Evolutionary conservation across 2,797 vertebrate species (phyloP).

Genomic region (Lateolabrax maculatus): DNA sequence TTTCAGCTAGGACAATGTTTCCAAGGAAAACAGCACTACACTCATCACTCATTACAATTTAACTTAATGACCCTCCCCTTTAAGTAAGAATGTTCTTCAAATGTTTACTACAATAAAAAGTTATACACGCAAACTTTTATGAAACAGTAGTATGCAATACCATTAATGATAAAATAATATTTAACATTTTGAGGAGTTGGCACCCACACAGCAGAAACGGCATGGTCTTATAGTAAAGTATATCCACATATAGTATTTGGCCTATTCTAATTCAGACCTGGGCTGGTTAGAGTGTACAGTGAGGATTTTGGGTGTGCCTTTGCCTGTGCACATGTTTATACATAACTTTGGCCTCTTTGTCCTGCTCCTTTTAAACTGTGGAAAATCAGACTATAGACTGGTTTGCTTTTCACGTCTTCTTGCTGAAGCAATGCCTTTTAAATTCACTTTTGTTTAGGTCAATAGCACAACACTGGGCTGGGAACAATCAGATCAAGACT

Average conservation of each 20-base stretch:
- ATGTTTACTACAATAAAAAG: neutral
- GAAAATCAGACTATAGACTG: neutral
- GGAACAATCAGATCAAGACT: neutral
- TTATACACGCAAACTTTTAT: neutral
- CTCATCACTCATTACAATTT: neutral
- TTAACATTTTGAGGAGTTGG: neutral
- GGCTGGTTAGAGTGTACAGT: neutral
- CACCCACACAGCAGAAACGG: neutral
- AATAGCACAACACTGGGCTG: neutral
- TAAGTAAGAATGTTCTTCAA: neutral
- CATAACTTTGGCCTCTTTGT: neutral
- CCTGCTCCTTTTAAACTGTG: neutral
- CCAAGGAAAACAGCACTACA: neutral
- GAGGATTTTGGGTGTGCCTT: conserved; percentile 4
- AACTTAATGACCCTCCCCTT: neutral
- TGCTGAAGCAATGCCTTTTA: neutral
- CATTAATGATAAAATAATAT: neutral
- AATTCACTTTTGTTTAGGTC: conserved; percentile 1
- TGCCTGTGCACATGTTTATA: conserved; percentile 6
- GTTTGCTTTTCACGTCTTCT: neutral
- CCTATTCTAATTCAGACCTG: neutral
- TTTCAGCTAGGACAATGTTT: neutral
- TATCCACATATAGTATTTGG: neutral
- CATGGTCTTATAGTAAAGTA: neutral
- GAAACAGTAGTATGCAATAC: neutral